Evolutionary conservation across 2,797 vertebrate genomes (phyloP).

Genomic region (Pristis pectinata): DNA sequence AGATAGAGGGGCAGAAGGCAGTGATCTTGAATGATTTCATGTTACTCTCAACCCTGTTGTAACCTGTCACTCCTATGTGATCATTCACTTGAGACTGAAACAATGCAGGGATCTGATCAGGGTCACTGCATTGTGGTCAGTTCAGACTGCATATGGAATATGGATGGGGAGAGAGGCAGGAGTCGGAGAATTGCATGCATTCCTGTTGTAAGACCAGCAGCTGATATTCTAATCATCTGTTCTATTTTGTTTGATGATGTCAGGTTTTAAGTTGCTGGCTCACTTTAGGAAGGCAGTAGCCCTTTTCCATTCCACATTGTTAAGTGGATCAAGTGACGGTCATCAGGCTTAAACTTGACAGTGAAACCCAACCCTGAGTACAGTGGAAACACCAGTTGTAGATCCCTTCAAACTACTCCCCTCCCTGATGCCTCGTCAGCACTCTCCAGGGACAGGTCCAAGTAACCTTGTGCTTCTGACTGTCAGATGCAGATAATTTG

Average conservation of each 20-base stretch:
- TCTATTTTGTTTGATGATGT: not conserved
- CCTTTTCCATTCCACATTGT: not conserved
- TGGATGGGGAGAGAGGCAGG: not conserved
- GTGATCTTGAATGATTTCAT: not conserved
- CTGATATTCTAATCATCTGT: not conserved
- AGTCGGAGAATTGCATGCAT: too few species aligned
- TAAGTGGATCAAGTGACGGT: too few species aligned
- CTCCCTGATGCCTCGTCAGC: too few species aligned
- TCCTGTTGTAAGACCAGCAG: too few species aligned
- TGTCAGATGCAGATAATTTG: too few species aligned
- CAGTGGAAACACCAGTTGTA: not conserved
- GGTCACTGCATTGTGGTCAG: too few species aligned
- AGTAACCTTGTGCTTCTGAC: too few species aligned
- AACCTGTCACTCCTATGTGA: not conserved
- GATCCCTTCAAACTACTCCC: not conserved
- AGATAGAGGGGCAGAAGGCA: not conserved
- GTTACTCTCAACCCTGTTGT: not conserved
- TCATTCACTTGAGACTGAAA: too few species aligned
- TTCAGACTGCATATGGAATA: not conserved
- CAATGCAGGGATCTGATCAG: not conserved
- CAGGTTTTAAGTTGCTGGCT: not conserved
- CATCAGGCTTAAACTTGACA: not conserved
- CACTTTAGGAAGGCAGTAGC: not conserved
- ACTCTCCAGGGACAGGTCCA: too few species aligned
- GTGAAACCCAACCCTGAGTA: too few species aligned